phyloP scores from a whole-genome alignment of 1,140 invertebrate species.

The Orius laevigatus region DNA sequence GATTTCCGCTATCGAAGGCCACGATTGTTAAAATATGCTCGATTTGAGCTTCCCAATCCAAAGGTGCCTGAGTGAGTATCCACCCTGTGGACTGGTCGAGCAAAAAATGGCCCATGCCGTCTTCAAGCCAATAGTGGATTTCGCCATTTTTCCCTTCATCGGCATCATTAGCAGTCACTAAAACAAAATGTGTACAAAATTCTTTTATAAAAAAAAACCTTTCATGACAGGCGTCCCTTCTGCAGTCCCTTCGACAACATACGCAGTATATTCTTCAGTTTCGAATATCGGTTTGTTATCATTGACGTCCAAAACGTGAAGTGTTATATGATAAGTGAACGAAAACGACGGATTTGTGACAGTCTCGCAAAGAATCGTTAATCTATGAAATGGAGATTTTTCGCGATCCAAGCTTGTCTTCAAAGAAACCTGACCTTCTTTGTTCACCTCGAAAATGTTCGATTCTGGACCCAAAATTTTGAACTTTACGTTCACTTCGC shows the following conservation, averaged over 20 bases:
- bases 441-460: not conserved
- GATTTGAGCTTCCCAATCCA: slow-evolving; percentile 64
- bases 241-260: slow-evolving; percentile 59
- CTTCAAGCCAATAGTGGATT: slow-evolving; percentile 51
- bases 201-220: slow-evolving; percentile 32
- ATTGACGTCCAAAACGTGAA: slow-evolving; percentile 78
- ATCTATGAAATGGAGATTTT: not conserved
- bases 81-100: slow-evolving; percentile 73
- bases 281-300: slow-evolving; percentile 79
- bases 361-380: not conserved
- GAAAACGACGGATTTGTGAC: slow-evolving; percentile 44
- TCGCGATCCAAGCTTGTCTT: not conserved
- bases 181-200: slow-evolving; percentile 19
- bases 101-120: slow-evolving; percentile 47
- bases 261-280: slow-evolving; percentile 58
- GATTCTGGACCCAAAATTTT: not conserved
- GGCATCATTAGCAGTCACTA: slow-evolving; percentile 63
- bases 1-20: slow-evolving; percentile 68
- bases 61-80: slow-evolving; percentile 52
- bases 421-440: not conserved
- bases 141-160: slow-evolving; percentile 75
- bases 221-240: slow-evolving; percentile 59
- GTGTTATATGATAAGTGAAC: slow-evolving; percentile 51
- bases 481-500: not conserved
- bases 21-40: slow-evolving; percentile 49